These are phyloP conservation scores for Conops quadrifasciatus DNA, from an alignment of 2,888 invertebrate species.

Conservation along the genomic window DNA sequence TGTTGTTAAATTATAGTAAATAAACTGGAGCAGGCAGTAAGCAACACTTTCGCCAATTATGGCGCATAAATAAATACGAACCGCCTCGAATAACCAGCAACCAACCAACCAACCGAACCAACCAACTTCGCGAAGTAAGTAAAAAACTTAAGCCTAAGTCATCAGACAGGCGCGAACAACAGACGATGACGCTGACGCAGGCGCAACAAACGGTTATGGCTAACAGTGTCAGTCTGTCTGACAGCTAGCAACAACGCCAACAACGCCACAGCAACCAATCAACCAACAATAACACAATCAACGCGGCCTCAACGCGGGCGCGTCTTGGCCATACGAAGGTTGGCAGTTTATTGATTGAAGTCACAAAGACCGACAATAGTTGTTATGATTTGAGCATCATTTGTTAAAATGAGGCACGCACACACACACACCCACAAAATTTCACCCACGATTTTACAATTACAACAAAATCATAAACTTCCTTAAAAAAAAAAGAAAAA, in stretches of 20 bases:
- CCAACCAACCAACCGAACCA: slow-evolving; percentile 16
- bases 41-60: slow-evolving; percentile 47
- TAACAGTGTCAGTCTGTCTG: slow-evolving; percentile 24
- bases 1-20: not conserved
- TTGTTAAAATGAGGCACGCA: not conserved
- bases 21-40: slow-evolving; percentile 33
- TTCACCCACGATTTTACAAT: too few species aligned
- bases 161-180: slow-evolving; percentile 6
- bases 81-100: slow-evolving; percentile 30
- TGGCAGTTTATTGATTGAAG: slow-evolving; percentile 23
- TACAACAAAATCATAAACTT: slow-evolving; percentile 27
- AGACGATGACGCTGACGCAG: slow-evolving; percentile 31
- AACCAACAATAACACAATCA: slow-evolving; percentile 1
- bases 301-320: not conserved
- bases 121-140: not conserved
- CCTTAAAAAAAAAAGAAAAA: slow-evolving; percentile 24
- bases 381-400: slow-evolving; percentile 6
- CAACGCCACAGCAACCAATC: slow-evolving; percentile 10
- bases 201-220: not conserved
- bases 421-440: too few species aligned
- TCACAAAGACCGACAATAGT: not conserved
- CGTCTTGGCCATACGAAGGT: not conserved
- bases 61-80: slow-evolving; percentile 42
- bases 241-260: not conserved
- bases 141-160: too few species aligned